phyloP scores from a whole-genome alignment of 1,140 invertebrate species.

The Archegozetes longisetosus region DNA sequence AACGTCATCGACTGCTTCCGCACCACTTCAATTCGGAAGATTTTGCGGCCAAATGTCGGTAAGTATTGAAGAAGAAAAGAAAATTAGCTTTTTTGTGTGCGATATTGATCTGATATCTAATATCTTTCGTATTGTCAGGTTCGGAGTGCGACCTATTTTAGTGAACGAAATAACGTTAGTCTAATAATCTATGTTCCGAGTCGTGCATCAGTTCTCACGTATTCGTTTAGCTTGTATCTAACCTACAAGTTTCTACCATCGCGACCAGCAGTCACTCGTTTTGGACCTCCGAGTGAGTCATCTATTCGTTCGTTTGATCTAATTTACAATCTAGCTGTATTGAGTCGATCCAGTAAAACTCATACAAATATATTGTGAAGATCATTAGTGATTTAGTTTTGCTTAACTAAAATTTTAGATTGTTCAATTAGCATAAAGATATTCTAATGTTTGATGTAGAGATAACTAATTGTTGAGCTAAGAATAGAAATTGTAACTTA shows the following conservation, averaged over 20 bases:
- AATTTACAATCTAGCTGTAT: too few species aligned
- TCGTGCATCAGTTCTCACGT: slow-evolving; percentile 15
- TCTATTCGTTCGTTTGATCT: too few species aligned
- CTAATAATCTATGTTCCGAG: slow-evolving; percentile 18
- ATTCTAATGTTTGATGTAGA: too few species aligned
- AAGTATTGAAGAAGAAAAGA: not conserved
- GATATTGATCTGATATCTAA: not conserved
- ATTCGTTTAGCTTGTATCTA: slow-evolving; percentile 20
- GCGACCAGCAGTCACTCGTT: not conserved
- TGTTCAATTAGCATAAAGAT: too few species aligned
- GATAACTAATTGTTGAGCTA: too few species aligned
- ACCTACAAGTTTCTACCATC: slow-evolving; percentile 20
- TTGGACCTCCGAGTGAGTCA: not conserved
- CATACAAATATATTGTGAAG: too few species aligned
- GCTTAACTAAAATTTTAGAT: too few species aligned
- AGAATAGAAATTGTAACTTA: too few species aligned
- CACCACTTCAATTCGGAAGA: slow-evolving; percentile 17
- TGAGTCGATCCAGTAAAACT: too few species aligned
- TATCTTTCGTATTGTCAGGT: not conserved
- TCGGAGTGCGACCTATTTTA: slow-evolving; percentile 18
- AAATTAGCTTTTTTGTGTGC: not conserved
- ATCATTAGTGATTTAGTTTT: too few species aligned
- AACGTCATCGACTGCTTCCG: slow-evolving; percentile 15
- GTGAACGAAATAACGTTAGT: slow-evolving; percentile 22
- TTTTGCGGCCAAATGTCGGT: slow-evolving; percentile 21